phyloP scores from a whole-genome alignment of 2,113 vertebrate genomes.

The Sterna hirundo region DNA sequence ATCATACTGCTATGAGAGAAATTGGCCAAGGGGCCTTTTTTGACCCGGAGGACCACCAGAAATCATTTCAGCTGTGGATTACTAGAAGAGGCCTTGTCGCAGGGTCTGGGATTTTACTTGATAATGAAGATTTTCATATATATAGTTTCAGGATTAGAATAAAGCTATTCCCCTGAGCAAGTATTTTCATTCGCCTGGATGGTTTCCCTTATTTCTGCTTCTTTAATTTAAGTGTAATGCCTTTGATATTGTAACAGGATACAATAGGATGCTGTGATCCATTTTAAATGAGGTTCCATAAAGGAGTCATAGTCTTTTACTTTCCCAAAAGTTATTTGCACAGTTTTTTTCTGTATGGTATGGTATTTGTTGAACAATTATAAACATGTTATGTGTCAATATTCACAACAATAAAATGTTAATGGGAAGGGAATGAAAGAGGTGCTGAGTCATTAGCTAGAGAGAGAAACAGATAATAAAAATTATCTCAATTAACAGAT shows the following conservation, averaged over 20 bases:
- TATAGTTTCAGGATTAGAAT: slow-evolving; percentile 15
- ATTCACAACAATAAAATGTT: slow-evolving; percentile 55
- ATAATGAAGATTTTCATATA: slow-evolving; percentile 31
- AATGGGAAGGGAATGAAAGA: slow-evolving; percentile 37
- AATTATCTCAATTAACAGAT: slow-evolving; percentile 61
- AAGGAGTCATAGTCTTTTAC: background rate
- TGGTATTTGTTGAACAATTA: slow-evolving; percentile 20
- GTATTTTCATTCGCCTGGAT: background rate
- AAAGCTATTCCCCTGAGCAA: background rate
- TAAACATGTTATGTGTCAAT: slow-evolving; percentile 47
- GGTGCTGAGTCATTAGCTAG: slow-evolving; percentile 43
- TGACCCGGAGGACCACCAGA: background rate
- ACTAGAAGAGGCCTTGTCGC: background rate
- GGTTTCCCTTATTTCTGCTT: background rate
- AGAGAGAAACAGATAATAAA: slow-evolving; percentile 51
- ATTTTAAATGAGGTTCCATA: slow-evolving; percentile 40
- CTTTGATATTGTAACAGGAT: slow-evolving; percentile 8
- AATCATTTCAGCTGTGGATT: slow-evolving; percentile 3
- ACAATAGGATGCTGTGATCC: slow-evolving; percentile 1
- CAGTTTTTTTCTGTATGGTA: background rate
- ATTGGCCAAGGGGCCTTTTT: background rate
- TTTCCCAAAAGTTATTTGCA: slow-evolving; percentile 47
- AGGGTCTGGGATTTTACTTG: slow-evolving; percentile 5
- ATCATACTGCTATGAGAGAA: background rate
- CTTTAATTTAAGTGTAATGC: slow-evolving; percentile 20